Base-by-base conservation (phyloP, 2,797 vertebrate genomes). In the Coregonus suidteri region DNA sequence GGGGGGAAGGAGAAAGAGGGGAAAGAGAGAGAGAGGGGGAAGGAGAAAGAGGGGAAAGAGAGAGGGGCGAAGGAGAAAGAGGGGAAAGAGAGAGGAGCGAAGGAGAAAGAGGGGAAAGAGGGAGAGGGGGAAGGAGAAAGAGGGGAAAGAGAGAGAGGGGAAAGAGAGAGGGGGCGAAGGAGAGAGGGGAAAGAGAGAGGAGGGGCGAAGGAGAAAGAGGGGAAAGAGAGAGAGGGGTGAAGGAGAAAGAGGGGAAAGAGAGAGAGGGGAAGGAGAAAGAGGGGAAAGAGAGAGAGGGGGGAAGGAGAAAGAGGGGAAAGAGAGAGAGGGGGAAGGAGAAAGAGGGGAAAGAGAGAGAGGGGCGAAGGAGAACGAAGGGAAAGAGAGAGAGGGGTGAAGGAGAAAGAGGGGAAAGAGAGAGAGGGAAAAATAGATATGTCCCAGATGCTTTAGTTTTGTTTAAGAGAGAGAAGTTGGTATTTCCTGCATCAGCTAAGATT, bases 391-490 rank as follows among this genome's bases (percentile, higher is more conserved):
- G 25, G 25, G 25, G 25, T 0, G 25, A 25, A 25, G 25, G 25
- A 25, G 25, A 25, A 25, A 25, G 25, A 25, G 25, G 25, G 25
- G 25, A 25, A 25, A 25, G 25, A n/a, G 15, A 37, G 67, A 18
- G 67, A n/a, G 31, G 34, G 15, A 14, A 6, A 69, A 77, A 41
- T 74, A 31, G 65, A 3, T 47, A 11, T 47, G 41, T 11, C 41
- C 41, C 41, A 47, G 41, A 47, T 47, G 9, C 9, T 47, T 47
- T 47, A 11, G 41, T 47, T 47, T 47, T 47, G 41, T 47, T 47
- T 47, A 47, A 11, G 52, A 31, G 14, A 37, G 35, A 77, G 53
- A 64, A 73, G 75, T 74, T 6, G 34, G 68, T 77, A 37, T 51
- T 11, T 47, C 9, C 41, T 47, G 41, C 9, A 47, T 47, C 41